phyloP scores from a whole-genome alignment of 2,797 vertebrate species.

The Falco columbarius region DNA sequence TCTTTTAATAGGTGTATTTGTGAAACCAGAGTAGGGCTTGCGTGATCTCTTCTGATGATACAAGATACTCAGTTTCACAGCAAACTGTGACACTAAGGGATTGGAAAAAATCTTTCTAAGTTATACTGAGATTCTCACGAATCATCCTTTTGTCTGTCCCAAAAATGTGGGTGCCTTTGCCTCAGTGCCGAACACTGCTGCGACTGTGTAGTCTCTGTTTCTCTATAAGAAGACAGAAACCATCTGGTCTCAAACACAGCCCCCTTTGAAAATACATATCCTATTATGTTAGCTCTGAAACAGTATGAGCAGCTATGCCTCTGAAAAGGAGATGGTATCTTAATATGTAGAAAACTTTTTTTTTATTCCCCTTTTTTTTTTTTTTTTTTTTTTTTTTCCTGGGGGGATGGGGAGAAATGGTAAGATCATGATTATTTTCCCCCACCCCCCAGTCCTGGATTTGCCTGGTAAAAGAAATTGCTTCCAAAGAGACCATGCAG shows the following conservation, averaged over 20 bases:
- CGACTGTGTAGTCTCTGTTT: constrained; percentile 79
- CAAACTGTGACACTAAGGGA: constrained; percentile 58
- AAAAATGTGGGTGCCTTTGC: constrained; percentile 79
- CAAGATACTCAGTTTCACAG: constrained; percentile 60
- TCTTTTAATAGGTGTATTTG: constrained; percentile 58
- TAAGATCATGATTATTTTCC: background rate
- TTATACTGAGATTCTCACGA: constrained; percentile 74
- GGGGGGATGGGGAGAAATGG: background rate
- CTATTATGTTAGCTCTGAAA: constrained; percentile 77
- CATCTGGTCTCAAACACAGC: constrained; percentile 82
- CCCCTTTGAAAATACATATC: constrained; percentile 81
- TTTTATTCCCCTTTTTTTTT: background rate
- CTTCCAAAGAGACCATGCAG: background rate
- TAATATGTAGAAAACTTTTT: constrained; percentile 63
- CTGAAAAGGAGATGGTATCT: constrained; percentile 69
- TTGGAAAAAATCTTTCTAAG: constrained; percentile 51
- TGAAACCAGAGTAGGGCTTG: constrained; percentile 62
- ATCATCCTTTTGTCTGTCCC: constrained; percentile 80
- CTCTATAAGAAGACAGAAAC: constrained; percentile 80
- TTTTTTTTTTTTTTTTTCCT: background rate
- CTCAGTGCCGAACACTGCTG: constrained; percentile 77
- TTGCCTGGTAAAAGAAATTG: background rate
- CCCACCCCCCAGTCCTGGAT: background rate
- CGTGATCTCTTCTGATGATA: constrained; percentile 58
- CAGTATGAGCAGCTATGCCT: constrained; percentile 71